Percentiles rank a stretch among this genome's conserved stretches.
These are phyloP conservation scores for Chaetodon auriga DNA, from an alignment of 2,113 vertebrate species.

Conservation along the genomic window DNA sequence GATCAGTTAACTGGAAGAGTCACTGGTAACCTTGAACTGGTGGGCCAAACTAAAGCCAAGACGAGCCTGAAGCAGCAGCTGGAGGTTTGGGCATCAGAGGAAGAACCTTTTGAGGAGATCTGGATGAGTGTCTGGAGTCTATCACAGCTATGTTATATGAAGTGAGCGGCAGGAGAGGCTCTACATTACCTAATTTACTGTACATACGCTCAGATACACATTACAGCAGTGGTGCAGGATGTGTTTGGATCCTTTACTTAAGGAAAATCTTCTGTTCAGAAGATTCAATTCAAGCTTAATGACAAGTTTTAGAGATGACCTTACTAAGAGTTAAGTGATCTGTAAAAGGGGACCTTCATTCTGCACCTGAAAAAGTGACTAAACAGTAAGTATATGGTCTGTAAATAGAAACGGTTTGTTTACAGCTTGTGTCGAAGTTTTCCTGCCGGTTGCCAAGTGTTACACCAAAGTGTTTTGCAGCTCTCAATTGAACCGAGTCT, in stretches of 20 bases:
- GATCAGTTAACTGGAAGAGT: background rate
- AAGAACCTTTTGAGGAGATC: background rate
- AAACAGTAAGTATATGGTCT: background rate
- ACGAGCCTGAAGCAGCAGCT: background rate
- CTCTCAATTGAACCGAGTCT: background rate
- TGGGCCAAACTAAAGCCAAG: background rate
- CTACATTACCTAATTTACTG: background rate
- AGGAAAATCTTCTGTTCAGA: background rate
- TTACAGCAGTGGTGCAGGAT: background rate
- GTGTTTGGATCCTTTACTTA: background rate
- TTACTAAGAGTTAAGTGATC: no score
- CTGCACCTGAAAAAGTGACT: background rate
- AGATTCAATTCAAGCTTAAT: background rate
- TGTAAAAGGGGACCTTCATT: background rate
- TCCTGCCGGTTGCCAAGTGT: constrained; percentile 7
- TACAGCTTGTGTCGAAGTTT: constrained; percentile 10
- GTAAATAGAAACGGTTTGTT: constrained; percentile 31
- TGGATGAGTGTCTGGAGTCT: background rate
- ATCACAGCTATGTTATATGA: background rate
- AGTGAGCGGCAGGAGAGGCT: no score
- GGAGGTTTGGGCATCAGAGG: background rate
- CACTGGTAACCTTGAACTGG: background rate
- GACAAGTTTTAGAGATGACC: background rate
- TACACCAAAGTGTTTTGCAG: background rate
- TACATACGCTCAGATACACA: background rate